phyloP scores from a whole-genome alignment of 2,888 invertebrate genomes.

The Dastarcus helophoroides region DNA sequence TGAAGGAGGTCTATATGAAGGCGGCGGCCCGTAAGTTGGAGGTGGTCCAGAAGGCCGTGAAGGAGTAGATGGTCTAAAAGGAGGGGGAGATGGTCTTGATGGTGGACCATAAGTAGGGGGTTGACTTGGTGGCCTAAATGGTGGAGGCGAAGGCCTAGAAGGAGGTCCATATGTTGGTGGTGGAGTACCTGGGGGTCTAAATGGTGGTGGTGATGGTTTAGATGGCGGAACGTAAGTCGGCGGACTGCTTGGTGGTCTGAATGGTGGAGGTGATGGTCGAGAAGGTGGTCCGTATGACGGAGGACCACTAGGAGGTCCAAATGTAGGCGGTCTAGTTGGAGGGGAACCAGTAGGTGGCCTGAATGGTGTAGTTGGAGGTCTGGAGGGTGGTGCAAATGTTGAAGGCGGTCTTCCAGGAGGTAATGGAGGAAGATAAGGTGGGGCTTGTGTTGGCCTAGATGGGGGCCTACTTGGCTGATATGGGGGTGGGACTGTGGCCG shows the following conservation, averaged over 20 bases:
- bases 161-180: constrained; percentile 14
- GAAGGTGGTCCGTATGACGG: constrained; percentile 9
- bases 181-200: neutral
- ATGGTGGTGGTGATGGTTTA: neutral
- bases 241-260: neutral
- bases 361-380: neutral
- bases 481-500: constrained; percentile 19
- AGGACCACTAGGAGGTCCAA: constrained; percentile 7
- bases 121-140: constrained; percentile 14
- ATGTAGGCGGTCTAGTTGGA: constrained; percentile 1
- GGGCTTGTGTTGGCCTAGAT: constrained; percentile 10
- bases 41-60: constrained; percentile 13
- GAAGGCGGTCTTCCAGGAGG: constrained; percentile 12
- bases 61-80: constrained; percentile 14
- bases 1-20: constrained; percentile 12
- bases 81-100: constrained; percentile 16
- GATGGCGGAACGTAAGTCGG: neutral
- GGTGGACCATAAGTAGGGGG: constrained; percentile 13
- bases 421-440: constrained; percentile 13
- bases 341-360: constrained; percentile 8
- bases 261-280: constrained; percentile 16
- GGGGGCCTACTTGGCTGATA: constrained; percentile 16
- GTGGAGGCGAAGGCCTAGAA: constrained; percentile 15
- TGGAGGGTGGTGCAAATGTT: constrained; percentile 11
- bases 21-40: constrained; percentile 16